These are phyloP conservation scores for Hemicordylus capensis DNA, from an alignment of 2,113 vertebrate genomes.

Conservation along the genomic window DNA sequence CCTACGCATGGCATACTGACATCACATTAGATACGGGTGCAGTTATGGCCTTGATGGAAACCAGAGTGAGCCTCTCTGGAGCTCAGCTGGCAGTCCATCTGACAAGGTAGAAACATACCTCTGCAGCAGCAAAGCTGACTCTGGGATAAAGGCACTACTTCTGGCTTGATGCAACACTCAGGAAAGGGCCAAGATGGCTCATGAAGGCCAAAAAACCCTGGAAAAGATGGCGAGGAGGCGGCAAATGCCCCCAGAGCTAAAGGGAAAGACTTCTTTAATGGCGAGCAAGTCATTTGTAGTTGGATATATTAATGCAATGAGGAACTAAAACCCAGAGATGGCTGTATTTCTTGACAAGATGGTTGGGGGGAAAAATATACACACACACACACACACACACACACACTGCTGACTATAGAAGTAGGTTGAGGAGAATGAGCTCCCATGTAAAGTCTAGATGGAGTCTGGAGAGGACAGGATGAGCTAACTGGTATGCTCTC, in stretches of 20 bases:
- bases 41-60: neutral
- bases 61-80: fast-evolving
- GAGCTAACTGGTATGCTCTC: neutral
- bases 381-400: no score
- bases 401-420: no score
- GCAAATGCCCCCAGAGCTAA: neutral
- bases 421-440: neutral
- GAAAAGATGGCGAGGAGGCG: neutral
- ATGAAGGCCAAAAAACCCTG: neutral
- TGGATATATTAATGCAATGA: neutral
- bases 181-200: neutral
- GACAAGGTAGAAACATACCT: neutral
- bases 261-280: neutral
- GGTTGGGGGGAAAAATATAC: neutral
- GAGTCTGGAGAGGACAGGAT: neutral
- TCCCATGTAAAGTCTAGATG: neutral
- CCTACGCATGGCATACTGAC: neutral
- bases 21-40: neutral
- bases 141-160: neutral
- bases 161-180: neutral
- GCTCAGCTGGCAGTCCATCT: no score
- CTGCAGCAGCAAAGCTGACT: neutral
- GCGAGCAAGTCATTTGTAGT: neutral
- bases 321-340: neutral
- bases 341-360: neutral